phyloP scores from a whole-genome alignment of 2,888 invertebrate genomes.

The Aquatica leii region DNA sequence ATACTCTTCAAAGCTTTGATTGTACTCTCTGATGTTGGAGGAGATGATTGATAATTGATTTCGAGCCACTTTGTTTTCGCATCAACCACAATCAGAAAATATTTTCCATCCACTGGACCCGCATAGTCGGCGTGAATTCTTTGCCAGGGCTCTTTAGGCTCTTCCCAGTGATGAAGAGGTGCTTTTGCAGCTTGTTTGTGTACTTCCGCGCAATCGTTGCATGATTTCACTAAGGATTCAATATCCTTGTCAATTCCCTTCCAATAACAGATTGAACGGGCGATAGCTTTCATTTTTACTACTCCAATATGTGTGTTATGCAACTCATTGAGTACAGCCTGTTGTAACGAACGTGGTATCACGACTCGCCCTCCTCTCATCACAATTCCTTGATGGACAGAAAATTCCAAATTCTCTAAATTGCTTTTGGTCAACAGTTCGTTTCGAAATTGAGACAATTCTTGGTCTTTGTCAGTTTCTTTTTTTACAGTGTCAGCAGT shows the following conservation, averaged over 20 bases:
- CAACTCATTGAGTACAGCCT: conserved; percentile 39
- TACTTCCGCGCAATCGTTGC: no score
- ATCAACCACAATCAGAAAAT: conserved; percentile 42
- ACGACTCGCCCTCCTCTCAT: no score
- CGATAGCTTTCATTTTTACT: conserved; percentile 17
- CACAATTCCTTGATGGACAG: no score
- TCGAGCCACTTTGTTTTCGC: conserved; percentile 38
- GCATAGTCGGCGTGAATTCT: conserved; percentile 34
- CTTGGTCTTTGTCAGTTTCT: no score
- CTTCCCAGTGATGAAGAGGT: conserved; percentile 11
- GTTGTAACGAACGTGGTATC: conserved; percentile 31
- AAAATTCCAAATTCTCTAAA: no score
- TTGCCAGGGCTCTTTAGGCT: conserved; percentile 30
- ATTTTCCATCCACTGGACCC: conserved; percentile 34
- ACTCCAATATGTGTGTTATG: conserved; percentile 36
- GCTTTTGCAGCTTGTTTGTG: conserved; percentile 1
- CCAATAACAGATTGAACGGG: conserved; percentile 2
- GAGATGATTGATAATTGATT: neutral
- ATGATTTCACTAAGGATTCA: no score
- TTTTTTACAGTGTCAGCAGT: no score
- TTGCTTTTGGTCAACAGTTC: no score
- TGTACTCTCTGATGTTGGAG: neutral
- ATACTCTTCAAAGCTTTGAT: conserved; percentile 1
- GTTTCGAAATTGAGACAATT: no score
- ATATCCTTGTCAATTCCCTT: no score